phyloP scores from a whole-genome alignment of 2,888 invertebrate species.

The Thalpophila matura region DNA sequence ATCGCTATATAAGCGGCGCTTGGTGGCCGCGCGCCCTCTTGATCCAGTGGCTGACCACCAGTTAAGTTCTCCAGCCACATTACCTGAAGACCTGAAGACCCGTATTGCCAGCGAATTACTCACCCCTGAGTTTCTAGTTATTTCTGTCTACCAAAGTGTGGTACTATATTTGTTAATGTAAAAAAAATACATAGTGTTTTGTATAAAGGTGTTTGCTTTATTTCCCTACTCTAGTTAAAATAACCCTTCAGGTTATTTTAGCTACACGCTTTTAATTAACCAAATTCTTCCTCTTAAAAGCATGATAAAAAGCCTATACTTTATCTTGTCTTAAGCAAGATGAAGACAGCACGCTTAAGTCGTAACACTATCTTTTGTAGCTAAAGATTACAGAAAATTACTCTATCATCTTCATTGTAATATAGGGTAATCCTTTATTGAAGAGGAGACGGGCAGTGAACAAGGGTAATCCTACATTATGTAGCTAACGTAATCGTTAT shows the following conservation, averaged over 20 bases:
- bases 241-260: neutral
- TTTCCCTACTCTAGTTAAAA: neutral
- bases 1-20: too few species aligned
- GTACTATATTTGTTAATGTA: too few species aligned
- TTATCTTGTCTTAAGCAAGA: conserved; percentile 15
- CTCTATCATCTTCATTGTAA: conserved; percentile 49
- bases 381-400: conserved; percentile 49
- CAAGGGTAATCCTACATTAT: conserved; percentile 59
- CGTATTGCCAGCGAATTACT: too few species aligned
- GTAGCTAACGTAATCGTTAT: conserved; percentile 37
- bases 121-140: too few species aligned
- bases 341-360: conserved; percentile 14
- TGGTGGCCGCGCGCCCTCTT: too few species aligned
- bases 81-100: too few species aligned
- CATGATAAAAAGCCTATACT: conserved; percentile 3
- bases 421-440: conserved; percentile 59
- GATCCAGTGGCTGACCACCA: too few species aligned
- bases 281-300: neutral
- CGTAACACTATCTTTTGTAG: conserved; percentile 42
- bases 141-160: too few species aligned
- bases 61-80: too few species aligned
- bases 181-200: too few species aligned
- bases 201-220: too few species aligned
- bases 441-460: conserved; percentile 40
- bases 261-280: neutral